Base-by-base conservation (phyloP, 2,113 vertebrate genomes). In the Nibea coibor region DNA sequence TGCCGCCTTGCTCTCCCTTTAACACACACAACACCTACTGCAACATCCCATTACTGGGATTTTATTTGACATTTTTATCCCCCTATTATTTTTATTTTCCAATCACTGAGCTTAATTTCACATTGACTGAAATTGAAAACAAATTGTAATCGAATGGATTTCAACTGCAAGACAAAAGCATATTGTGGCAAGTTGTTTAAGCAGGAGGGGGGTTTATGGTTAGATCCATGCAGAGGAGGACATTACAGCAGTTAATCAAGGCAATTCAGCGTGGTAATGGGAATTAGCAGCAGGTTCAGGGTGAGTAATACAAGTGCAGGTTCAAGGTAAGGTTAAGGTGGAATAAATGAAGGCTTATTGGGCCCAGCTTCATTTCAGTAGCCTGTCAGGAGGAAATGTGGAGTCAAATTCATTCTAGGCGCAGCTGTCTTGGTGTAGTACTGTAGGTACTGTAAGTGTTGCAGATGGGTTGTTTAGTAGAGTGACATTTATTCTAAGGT, bases 261-360 rank as follows among this genome's bases (percentile, higher is more conserved):
- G 53, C 35, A 58, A 10, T 78, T 63, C 35, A 48, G 20, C 54
- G 0, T 14, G 50, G 20, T 62, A 39, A 65, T 61, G 48, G 42
- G 39, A 58, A 53, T 78, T 35, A 56, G 28, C 58, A 28, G 15
- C 4, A 24, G n/a, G 62, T 45, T 59, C 24, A 72, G 58, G 50
- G 42, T 19, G 31, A 72, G n/a, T 53, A 16, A 43, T 20, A 24
- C 17, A 26, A 63, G 48, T 57, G n/a, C 6, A 31, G 74, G 64
- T 74, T 68, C 14, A 65, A 77, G 72, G 71, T 66, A 9, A 79
- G 70, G 72, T 57, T 50, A 47, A 67, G 54, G 19, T 45, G 53
- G 66, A 53, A 70, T 31, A 59, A 66, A 82, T 43, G 58, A 71
- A 76, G 71, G 45, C 53, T 61, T 14, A 51, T n/a, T 9, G 42